Base-by-base conservation (phyloP, 37 sponge, comb jelly and placozoan genomes). In the Ephydatia muelleri region DNA sequence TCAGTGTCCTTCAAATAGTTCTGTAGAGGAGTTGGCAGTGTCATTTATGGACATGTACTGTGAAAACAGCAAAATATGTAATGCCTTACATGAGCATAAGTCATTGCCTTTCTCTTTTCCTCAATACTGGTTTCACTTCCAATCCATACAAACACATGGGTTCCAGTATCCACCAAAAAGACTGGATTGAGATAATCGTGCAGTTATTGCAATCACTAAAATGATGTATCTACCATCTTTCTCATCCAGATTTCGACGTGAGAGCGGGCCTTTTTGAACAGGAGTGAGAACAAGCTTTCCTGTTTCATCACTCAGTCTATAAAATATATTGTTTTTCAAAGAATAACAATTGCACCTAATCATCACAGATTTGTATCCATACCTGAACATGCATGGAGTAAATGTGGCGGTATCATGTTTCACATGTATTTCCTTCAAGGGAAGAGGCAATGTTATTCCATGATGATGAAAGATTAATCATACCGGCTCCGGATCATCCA, bases 1-100 rank as follows among this genome's bases (percentile, higher is more conserved):
- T 89, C 83, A 33, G 95, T 88, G 68, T 84, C 82, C 96, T 90
- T 92, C 77, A 94, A 77, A 66, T 97, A 97, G 81, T 95, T 92
- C 94, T 94, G 68, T 25, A 36, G 38, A n/a, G 25, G 5, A 68
- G 3, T 57, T 57, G 16, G 16, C 57, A 16, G 1, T 21, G 16
- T 4, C 8, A 43, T 43, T 43, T 43, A 43, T n/a, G n/a, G n/a
- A 43, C 75, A 40, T 67, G 67, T 37, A 9, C n/a, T n/a, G n/a
- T 29, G 8, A 37, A 49, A 25, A 75, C 32, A 75, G 5, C 21
- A 21, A 21, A 27, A 25, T 23, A n/a, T 71, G 19, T 34, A 1
- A 21, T 79, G 3, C 25, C 87, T 80, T 66, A 86, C 87, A 35
- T 86, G 87, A 49, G 81, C 87, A 34, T 75, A 35, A 19, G 28